Evolutionary conservation across 1,140 invertebrate genomes (phyloP).

Genomic region (Papilio glaucus): DNA sequence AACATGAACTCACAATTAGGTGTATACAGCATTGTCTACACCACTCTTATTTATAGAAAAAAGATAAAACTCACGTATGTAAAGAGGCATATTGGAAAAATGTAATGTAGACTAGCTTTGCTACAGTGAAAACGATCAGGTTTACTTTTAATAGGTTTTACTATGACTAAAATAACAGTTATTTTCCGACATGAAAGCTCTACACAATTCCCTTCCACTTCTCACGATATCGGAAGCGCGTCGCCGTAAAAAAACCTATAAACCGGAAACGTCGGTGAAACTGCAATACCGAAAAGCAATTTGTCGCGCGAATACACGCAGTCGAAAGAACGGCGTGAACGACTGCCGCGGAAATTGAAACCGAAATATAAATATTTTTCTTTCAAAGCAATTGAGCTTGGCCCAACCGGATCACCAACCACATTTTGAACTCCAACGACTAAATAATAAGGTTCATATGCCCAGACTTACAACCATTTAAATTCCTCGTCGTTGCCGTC

Average conservation of each 20-base stretch:
- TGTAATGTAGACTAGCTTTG: too few relatives aligned
- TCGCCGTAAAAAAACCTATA: slow-evolving; percentile 5
- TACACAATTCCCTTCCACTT: background rate
- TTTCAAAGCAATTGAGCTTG: background rate
- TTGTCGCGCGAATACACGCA: slow-evolving; percentile 22
- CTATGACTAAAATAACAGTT: slow-evolving; percentile 14
- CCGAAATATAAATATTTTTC: background rate
- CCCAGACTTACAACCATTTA: too few relatives aligned
- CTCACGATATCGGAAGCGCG: background rate
- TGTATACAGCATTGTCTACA: too few relatives aligned
- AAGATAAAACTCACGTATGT: too few relatives aligned
- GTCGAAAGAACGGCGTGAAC: background rate
- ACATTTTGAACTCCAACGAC: too few relatives aligned
- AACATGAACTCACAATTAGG: too few relatives aligned
- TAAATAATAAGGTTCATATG: too few relatives aligned
- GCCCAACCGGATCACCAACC: too few relatives aligned
- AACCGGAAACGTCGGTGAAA: slow-evolving; percentile 15
- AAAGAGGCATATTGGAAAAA: too few relatives aligned
- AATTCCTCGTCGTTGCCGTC: too few relatives aligned
- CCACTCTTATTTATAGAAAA: too few relatives aligned
- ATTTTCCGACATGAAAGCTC: background rate
- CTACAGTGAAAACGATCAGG: background rate
- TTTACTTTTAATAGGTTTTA: background rate
- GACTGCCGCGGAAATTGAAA: background rate
- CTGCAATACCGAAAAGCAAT: slow-evolving; percentile 23